Evolutionary conservation across 2,797 vertebrate species (phyloP), one percentile per base, ranked within the genome.

Genomic region (Orientallactaga sibirica): DNA sequence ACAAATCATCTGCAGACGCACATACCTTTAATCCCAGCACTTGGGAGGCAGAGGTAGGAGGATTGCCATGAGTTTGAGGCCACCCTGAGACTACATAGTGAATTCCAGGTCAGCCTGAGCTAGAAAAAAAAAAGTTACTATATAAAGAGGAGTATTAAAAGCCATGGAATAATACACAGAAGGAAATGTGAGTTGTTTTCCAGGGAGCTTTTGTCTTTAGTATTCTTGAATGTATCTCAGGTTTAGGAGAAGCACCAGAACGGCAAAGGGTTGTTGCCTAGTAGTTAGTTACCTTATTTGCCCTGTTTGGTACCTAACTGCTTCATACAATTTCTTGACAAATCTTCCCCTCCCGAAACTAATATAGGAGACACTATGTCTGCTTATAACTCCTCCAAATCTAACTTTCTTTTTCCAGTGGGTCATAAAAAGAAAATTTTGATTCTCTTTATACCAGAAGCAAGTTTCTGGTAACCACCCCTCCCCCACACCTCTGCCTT

Each of bases 271-370:
- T 67, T 19, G 48, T 7, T 84, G 20, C 8, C 43, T 29, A 37
- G 14, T 37, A 24, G 25, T 5, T 37, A 24, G 25, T 5, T 3
- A 29, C 67, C 55, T 83, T n/a, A 11, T 33, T 83, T 74, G 73
- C 67, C 55, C 67, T n/a, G 16, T 33, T 83, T 74, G 73, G 64
- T 85, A 80, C 20, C 66, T 27, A 3, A 22, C 25, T 19, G 12
- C 27, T 81, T 76, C 70, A 66, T 87, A 48, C 2, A 27, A 7
- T 70, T 82, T 70, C 25, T 85, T 77, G 33, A 24, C 20, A 77
- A 92, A 22, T 88, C 58, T 70, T 83, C 24, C 41, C 73, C 52
- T 86, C 78, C 84, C 33, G 52, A 81, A 33, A 64, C 5, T 89
- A 64, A 4, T 77, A 84, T 61, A 90, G 15, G 77, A 87, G 75